These are phyloP conservation scores for Drosophila pseudotalamancana DNA, from an alignment of 2,888 invertebrate species.

Conservation along the genomic window DNA sequence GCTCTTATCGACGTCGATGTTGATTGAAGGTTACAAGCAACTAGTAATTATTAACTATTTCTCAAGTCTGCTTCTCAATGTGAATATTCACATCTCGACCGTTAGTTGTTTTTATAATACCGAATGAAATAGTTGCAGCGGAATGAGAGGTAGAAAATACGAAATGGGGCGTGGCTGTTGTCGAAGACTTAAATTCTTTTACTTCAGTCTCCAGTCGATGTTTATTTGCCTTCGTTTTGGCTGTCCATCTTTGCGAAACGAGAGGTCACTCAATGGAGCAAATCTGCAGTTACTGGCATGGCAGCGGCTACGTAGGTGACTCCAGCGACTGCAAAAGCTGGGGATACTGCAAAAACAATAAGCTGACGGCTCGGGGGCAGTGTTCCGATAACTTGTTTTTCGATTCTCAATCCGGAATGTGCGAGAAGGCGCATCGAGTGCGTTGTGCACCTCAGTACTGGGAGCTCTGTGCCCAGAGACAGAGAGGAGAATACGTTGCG, in stretches of 20 bases:
- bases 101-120: slow-evolving; percentile 10
- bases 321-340: slow-evolving; percentile 42
- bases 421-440: neutral
- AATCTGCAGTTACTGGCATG: slow-evolving; percentile 39
- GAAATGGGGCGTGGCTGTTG: neutral
- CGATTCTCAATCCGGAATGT: slow-evolving; percentile 37
- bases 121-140: slow-evolving; percentile 8
- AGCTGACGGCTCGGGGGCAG: slow-evolving; percentile 9
- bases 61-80: neutral
- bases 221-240: slow-evolving; percentile 1
- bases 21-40: slow-evolving; percentile 4
- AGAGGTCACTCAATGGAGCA: slow-evolving; percentile 26
- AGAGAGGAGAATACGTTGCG: slow-evolving; percentile 27
- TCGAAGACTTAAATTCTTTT: slow-evolving; percentile 24
- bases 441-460: slow-evolving; percentile 26
- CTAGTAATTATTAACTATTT: slow-evolving; percentile 32
- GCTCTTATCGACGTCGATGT: slow-evolving; percentile 27
- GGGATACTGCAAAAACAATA: slow-evolving; percentile 45
- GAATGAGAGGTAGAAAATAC: slow-evolving; percentile 21
- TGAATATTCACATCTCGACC: neutral
- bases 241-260: slow-evolving; percentile 1
- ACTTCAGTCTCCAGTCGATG: slow-evolving; percentile 30
- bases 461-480: slow-evolving; percentile 30
- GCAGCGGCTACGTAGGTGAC: slow-evolving; percentile 45
- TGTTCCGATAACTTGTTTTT: slow-evolving; percentile 27